Evolutionary conservation across 1,140 invertebrate species (phyloP).

Genomic region (Protaetia brevitarsis): DNA sequence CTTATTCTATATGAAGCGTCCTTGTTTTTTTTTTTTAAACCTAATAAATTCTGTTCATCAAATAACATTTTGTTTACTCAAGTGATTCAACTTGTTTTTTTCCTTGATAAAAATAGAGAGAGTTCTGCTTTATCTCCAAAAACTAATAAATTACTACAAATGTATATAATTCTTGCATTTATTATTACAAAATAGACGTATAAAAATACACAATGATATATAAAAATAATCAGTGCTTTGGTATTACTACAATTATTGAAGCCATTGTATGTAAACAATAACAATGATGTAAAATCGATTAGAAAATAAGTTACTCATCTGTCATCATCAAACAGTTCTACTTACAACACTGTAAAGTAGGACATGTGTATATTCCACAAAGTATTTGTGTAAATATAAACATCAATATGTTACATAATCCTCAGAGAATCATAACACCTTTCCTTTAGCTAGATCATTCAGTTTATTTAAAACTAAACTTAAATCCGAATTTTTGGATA

Average conservation of each 20-base stretch:
- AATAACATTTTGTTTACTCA: no score
- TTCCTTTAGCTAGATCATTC: conserved; percentile 47
- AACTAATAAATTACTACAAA: no score
- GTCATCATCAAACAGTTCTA: background rate
- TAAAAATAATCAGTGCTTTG: background rate
- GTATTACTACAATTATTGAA: background rate
- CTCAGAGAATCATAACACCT: background rate
- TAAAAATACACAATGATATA: no score
- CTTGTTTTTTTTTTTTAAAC: no score
- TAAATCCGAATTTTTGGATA: conserved; percentile 65
- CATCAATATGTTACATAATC: background rate
- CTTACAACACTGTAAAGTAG: background rate
- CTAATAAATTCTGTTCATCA: no score
- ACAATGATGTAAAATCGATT: background rate
- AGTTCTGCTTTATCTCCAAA: no score
- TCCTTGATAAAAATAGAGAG: no score
- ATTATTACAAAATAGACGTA: no score
- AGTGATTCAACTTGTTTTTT: no score
- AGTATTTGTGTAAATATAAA: conserved; percentile 1
- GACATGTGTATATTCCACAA: background rate
- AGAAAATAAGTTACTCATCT: background rate
- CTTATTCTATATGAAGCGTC: no score
- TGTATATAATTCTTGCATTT: no score
- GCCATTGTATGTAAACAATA: background rate
- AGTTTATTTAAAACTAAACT: conserved; percentile 61